Evolutionary conservation across 2,113 vertebrate genomes (phyloP).

Genomic region (Scalopus aquaticus): DNA sequence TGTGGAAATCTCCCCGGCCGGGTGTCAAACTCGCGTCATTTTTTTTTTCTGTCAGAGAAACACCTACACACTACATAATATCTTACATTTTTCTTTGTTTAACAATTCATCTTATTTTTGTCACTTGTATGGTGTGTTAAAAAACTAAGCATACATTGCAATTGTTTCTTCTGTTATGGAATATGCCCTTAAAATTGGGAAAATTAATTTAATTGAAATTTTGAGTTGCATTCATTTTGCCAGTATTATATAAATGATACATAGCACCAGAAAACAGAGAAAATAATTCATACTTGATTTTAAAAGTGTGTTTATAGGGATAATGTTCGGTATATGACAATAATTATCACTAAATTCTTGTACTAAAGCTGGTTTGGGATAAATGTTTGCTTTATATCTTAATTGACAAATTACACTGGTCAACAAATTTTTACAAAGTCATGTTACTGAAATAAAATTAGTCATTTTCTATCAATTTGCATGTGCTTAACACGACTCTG

Average conservation of each 20-base stretch:
- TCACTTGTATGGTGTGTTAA: not conserved
- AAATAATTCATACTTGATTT: not conserved
- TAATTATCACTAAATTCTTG: not conserved
- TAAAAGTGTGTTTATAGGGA: not conserved
- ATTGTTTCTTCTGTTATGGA: not conserved
- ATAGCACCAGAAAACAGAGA: not conserved
- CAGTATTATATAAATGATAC: not conserved
- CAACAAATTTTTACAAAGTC: too few species aligned
- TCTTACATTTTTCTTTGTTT: not conserved
- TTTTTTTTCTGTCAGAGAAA: not conserved
- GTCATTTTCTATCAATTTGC: too few species aligned
- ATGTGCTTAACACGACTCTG: too few species aligned
- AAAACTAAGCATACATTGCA: not conserved
- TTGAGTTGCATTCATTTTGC: not conserved
- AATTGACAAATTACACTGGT: not conserved
- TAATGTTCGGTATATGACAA: not conserved
- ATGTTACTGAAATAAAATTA: too few species aligned
- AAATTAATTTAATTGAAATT: constrained; percentile 7
- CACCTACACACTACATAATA: not conserved
- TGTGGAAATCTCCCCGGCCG: too few species aligned
- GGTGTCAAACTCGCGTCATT: too few species aligned
- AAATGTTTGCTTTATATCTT: not conserved
- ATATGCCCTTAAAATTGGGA: not conserved
- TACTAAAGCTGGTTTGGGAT: not conserved
- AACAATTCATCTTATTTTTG: not conserved